Percentiles rank a stretch among this genome's conserved stretches.
Conservation (phyloP, 2,797 vertebrate genomes). For the Sebastes diaconus region DNA sequence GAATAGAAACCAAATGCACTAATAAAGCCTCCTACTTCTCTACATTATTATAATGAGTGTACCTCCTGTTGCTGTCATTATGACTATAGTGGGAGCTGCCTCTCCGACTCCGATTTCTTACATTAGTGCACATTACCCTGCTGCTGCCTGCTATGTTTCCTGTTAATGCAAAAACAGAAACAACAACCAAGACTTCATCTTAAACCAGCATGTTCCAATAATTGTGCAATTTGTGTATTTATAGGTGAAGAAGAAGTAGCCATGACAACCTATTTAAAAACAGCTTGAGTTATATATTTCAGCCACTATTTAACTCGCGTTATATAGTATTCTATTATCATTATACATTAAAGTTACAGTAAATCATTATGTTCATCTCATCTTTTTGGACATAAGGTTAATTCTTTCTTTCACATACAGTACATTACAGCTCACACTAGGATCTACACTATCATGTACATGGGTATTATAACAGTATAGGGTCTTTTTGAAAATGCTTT, state of each 20-base stretch:
- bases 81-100: background rate
- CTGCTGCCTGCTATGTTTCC: constrained; percentile 1
- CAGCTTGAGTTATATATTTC: background rate
- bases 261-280: background rate
- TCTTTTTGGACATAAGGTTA: background rate
- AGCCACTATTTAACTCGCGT: background rate
- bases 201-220: background rate
- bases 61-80: constrained; percentile 5
- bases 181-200: background rate
- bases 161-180: background rate
- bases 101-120: constrained; percentile 17
- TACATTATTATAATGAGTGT: background rate
- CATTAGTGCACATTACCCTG: constrained; percentile 4
- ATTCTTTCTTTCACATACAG: background rate
- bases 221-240: background rate
- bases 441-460: background rate
- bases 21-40: background rate
- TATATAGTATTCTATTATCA: no score
- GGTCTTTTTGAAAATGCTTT: background rate
- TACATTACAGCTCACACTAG: background rate
- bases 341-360: background rate
- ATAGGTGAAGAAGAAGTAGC: background rate
- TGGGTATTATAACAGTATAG: background rate
- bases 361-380: background rate
- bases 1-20: background rate